phyloP scores from a whole-genome alignment of 2,113 vertebrate genomes.

The Rissa tridactyla region DNA sequence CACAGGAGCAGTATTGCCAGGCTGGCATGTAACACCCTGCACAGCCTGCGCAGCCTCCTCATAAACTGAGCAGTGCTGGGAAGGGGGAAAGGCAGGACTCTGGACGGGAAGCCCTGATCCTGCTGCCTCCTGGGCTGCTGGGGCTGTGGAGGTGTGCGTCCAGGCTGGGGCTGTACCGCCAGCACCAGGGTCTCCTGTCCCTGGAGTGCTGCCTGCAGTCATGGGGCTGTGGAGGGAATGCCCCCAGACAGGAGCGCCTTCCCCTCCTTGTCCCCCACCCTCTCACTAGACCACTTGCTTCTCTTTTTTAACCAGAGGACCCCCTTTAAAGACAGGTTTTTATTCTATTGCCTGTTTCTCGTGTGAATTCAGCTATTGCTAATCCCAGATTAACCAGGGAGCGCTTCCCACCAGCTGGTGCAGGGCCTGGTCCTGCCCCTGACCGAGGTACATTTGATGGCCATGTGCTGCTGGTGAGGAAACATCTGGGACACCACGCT shows the following conservation, averaged over 20 bases:
- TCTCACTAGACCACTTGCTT: accelerated
- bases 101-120: not conserved
- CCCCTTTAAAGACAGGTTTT: not conserved
- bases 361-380: not conserved
- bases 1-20: not conserved
- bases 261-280: too few relatives aligned
- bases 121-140: not conserved
- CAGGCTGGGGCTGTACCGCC: not conserved
- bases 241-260: accelerated
- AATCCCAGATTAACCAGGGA: not conserved
- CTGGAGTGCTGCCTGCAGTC: accelerated
- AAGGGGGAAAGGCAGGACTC: not conserved
- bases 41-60: accelerated
- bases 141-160: not conserved
- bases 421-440: not conserved
- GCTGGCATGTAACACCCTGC: not conserved
- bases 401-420: not conserved
- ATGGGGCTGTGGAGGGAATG: not conserved
- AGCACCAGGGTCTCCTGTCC: not conserved
- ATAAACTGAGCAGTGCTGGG: not conserved
- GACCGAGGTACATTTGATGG: not conserved
- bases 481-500: accelerated
- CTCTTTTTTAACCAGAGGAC: not conserved
- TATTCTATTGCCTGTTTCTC: not conserved
- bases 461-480: not conserved